Percentiles rank a stretch among this genome's conserved stretches.
Evolutionary conservation across 2,113 vertebrate species (phyloP).

Genomic region (Alces alces): DNA sequence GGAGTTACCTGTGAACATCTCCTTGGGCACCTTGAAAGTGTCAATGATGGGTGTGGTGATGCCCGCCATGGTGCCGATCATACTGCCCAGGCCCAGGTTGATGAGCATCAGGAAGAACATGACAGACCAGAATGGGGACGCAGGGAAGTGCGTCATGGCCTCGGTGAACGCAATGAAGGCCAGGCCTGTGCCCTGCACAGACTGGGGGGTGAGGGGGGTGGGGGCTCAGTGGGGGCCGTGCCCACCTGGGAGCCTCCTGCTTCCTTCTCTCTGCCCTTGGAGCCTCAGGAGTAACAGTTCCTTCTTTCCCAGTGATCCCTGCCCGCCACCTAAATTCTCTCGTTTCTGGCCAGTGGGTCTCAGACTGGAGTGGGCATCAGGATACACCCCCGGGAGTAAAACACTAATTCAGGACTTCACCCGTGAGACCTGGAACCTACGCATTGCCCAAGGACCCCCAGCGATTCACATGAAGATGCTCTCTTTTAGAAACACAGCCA

Average conservation of each 20-base stretch:
- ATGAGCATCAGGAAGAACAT: slow-evolving; percentile 99
- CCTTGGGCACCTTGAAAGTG: slow-evolving; percentile 97
- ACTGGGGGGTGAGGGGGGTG: slow-evolving; percentile 75
- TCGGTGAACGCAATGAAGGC: slow-evolving; percentile 99
- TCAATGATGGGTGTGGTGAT: slow-evolving; percentile 97
- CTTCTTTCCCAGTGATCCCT: background rate
- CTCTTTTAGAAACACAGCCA: background rate
- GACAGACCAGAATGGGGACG: slow-evolving; percentile 96
- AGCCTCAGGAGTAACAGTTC: background rate
- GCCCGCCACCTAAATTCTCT: background rate
- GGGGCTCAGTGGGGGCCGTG: background rate
- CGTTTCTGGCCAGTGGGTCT: background rate
- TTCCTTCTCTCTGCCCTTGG: background rate
- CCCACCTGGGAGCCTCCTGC: background rate
- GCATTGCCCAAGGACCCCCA: background rate
- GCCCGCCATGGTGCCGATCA: slow-evolving; percentile 99
- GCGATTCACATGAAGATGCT: background rate
- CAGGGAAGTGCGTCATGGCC: slow-evolving; percentile 99
- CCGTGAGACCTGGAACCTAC: background rate
- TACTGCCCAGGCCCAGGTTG: slow-evolving; percentile 97
- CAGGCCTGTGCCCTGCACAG: slow-evolving; percentile 96
- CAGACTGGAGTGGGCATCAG: background rate
- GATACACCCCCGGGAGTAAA: background rate
- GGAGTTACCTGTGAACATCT: slow-evolving; percentile 92
- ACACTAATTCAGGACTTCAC: background rate